Evolutionary conservation across 2,113 vertebrate species (phyloP), one percentile per base, ranked within the genome.

Genomic region (Chrysemys picta): DNA sequence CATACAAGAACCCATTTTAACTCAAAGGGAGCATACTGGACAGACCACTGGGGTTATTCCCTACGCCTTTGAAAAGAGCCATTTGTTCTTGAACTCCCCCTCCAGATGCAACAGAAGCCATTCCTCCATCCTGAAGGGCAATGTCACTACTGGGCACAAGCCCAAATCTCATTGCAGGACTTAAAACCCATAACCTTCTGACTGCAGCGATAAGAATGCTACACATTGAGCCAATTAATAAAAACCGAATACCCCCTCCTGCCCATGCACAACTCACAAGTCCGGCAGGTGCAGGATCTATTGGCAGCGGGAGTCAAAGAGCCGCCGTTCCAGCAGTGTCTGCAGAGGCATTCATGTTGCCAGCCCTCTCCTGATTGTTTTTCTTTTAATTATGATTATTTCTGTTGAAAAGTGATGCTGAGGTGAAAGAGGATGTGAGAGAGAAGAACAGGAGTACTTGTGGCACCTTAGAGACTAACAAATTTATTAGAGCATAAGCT

Each of bases 191-290:
- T 79, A 80, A 65, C 53, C 22, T 93, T 53, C 56, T 87, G 86
- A 89, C 92, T 94, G 85, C 85, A 87, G 84, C 90, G 92, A 80
- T 65, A 75, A 94, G 91, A 45, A 53, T 94, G 56, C 87, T 90
- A 90, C 90, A 86, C 94, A 90, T 0, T 75, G 87, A 89, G 87
- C n/a, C 90, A 80, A 22, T 62, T 89, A 94, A 94, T n/a, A 85
- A 90, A 96, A 95, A 87, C 54, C 49, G 85, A 94, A 76, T 49
- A 13, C 81, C 47, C 83, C 47, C 50, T 89, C 57, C 80, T 85
- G 2, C 54, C 59, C 0, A 0, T n/a, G 6, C 21, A 54, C 50
- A 75, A 0, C 59, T 96, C 80, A 49, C 0, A 0, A 90, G 93
- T 87, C 90, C 91, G 80, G 54, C 76, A 87, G 45, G 14, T 13